phyloP scores from a whole-genome alignment of 2,113 vertebrate genomes.

The Heterochromis multidens region DNA sequence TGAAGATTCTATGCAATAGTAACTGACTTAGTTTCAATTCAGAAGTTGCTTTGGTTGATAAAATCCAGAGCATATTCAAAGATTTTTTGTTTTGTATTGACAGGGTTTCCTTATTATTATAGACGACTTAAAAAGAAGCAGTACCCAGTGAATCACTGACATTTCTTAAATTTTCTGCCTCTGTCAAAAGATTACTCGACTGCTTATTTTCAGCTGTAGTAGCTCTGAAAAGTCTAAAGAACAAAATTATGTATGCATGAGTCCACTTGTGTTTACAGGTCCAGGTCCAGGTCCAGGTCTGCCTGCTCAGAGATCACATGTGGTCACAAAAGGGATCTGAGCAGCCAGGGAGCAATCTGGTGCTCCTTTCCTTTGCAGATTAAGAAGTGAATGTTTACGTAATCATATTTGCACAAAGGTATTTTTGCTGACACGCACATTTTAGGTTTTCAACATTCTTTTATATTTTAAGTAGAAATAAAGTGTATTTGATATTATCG shows the following conservation, averaged over 20 bases:
- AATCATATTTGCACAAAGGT: not conserved
- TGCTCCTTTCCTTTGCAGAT: not conserved
- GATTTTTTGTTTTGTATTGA: not conserved
- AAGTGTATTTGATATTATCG: not conserved
- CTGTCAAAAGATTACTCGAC: not conserved
- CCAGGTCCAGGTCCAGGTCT: not conserved
- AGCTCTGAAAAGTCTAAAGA: not conserved
- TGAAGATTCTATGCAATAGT: too few relatives aligned
- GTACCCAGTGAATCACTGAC: not conserved
- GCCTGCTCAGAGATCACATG: fast-evolving
- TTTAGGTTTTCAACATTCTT: not conserved
- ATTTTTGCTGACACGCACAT: too few relatives aligned
- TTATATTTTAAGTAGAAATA: not conserved
- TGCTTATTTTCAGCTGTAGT: not conserved
- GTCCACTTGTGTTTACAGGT: not conserved
- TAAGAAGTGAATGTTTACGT: too few relatives aligned
- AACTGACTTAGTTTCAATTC: too few relatives aligned
- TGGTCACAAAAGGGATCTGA: fast-evolving
- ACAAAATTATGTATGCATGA: not conserved
- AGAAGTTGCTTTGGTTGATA: too few relatives aligned
- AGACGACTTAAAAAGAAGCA: not conserved
- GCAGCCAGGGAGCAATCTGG: not conserved
- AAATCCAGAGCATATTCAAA: too few relatives aligned
- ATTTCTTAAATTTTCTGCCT: not conserved
- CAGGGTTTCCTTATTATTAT: not conserved